Percentiles rank a stretch among this genome's conserved stretches.
Evolutionary conservation across 2,797 vertebrate genomes (phyloP).

Genomic region (Phalloptychus januarius): DNA sequence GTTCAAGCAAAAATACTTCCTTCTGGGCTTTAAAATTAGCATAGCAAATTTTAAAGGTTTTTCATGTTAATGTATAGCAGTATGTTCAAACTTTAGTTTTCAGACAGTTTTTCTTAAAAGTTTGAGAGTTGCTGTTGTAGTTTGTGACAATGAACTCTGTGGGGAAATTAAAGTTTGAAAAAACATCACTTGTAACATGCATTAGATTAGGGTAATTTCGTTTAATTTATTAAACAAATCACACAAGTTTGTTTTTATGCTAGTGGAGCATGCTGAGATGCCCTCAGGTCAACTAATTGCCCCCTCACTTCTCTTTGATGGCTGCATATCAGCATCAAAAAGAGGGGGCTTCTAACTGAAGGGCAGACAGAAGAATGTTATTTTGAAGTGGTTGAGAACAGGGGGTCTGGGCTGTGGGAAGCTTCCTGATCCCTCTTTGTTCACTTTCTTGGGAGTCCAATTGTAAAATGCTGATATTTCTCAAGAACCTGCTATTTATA

Average conservation of each 20-base stretch:
- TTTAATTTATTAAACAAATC: conserved; percentile 29
- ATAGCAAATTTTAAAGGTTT: background rate
- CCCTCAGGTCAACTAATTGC: conserved; percentile 58
- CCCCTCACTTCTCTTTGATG: conserved; percentile 86
- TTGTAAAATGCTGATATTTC: conserved; percentile 79
- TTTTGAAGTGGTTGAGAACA: conserved; percentile 89
- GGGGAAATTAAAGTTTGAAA: background rate
- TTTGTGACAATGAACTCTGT: background rate
- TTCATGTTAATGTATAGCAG: background rate
- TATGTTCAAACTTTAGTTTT: background rate
- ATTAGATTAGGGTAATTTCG: conserved; percentile 12
- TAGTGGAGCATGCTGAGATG: conserved; percentile 14
- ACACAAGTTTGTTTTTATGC: conserved; percentile 28
- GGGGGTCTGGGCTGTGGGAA: conserved; percentile 33
- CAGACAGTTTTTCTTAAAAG: background rate
- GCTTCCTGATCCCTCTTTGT: conserved; percentile 55
- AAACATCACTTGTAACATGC: background rate
- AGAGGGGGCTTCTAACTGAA: conserved; percentile 59
- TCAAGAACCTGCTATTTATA: conserved; percentile 82
- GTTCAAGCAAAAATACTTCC: background rate
- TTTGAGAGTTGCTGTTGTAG: background rate
- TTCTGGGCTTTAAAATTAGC: too few species aligned
- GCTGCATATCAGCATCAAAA: conserved; percentile 84
- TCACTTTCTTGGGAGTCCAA: conserved; percentile 83
- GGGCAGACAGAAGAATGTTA: conserved; percentile 85